Evolutionary conservation across 2,888 invertebrate species (phyloP).

Genomic region (Spodoptera exigua): DNA sequence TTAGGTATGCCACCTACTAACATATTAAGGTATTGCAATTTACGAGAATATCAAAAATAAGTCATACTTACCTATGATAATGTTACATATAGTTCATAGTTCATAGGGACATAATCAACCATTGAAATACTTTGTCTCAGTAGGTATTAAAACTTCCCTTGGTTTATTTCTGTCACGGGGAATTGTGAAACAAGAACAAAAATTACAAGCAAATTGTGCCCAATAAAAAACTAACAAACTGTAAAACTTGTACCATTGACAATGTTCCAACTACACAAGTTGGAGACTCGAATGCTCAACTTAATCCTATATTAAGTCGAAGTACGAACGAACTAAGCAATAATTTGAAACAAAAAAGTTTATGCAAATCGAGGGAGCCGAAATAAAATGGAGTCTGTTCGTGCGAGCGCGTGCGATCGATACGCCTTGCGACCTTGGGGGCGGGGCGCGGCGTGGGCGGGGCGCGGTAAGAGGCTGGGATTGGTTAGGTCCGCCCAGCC

Average conservation of each 20-base stretch:
- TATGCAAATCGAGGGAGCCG: conserved; percentile 87
- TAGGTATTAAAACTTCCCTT: too few species aligned
- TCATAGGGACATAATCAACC: too few species aligned
- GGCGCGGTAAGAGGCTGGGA: conserved; percentile 83
- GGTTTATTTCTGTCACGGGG: too few species aligned
- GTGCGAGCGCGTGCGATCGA: conserved; percentile 85
- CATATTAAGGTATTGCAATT: too few species aligned
- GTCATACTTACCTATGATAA: too few species aligned
- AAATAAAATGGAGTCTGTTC: conserved; percentile 88
- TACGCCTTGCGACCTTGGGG: conserved; percentile 85
- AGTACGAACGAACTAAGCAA: conserved; percentile 67
- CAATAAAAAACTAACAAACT: background rate
- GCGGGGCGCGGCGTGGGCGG: conserved; percentile 84
- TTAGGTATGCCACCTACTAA: too few species aligned
- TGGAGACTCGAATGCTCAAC: conserved; percentile 40
- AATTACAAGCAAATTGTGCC: too few species aligned
- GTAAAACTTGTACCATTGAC: conserved; percentile 4
- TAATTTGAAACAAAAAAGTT: conserved; percentile 84
- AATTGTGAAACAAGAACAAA: too few species aligned
- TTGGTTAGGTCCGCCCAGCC: conserved; percentile 76
- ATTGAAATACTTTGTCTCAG: too few species aligned
- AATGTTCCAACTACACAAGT: conserved; percentile 27
- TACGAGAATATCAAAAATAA: too few species aligned
- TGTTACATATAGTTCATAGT: too few species aligned
- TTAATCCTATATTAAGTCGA: conserved; percentile 53